Evolutionary conservation across 2,888 invertebrate genomes (phyloP), one percentile per base, ranked within the genome.

Genomic region (Pachydiplax longipennis): DNA sequence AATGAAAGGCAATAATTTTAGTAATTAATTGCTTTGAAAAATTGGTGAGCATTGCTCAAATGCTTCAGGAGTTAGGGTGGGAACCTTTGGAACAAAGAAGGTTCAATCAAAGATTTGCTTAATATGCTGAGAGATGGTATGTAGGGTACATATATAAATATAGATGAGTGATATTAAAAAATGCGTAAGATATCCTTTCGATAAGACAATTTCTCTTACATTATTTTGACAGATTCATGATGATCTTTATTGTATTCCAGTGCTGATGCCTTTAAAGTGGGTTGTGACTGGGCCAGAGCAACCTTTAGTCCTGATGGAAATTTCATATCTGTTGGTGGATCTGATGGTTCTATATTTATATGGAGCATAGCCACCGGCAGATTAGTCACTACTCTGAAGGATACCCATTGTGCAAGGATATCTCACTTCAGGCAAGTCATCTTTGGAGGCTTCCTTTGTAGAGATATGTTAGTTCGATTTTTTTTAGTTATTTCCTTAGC

Each of bases 241-340:
- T 37, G 40, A 58, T 35, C 73, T 91, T 92, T 82, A 90, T 91
- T 92, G 25, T 65, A 91, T 95, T 95, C 81, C 95, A 99, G 99
- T 94, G 97, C 97, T 93, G 99, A 99, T 93, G 97, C 97, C 91
- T 99, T 99, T 95, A 98, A 98, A 95, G 97, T 99, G 91, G 98
- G 98, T 91, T 98, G 98, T 95, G 99, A 99, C 95, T 99, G 98
- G 97, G 96, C 98, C 53, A 95, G 99, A 92, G 98, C 98, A 22
- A 96, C 97, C 90, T 99, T 99, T 94, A 99, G 99, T 93, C 98
- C 98, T 61, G 98, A 98, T 94, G 98, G 97, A 12, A 96, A 97
- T 92, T 97, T 98, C 94, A 96, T 98, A 87, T 97, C 98, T 12
- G 98, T 98, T 90, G 99, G 99, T 58, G 98, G 98, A 13, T 96